Conservation (phyloP, 1,140 invertebrate species). For the Chymomyza costata region DNA sequence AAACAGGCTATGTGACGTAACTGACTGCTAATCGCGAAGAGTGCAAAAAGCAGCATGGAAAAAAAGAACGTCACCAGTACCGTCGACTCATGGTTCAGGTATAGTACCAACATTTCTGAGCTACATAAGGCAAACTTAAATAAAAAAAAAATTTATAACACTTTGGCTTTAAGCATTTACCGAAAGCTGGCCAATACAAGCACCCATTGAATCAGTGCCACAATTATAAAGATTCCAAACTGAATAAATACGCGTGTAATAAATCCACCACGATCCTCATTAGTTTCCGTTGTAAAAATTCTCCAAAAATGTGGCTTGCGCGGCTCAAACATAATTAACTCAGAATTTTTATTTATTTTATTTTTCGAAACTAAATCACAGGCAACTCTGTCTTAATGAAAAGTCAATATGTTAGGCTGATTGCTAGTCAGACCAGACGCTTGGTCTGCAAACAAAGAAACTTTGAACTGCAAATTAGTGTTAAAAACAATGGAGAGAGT, state of each 20-base stretch:
- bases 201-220: too few relatives aligned
- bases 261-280: too few relatives aligned
- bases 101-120: background rate
- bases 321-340: slow-evolving; percentile 42
- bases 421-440: background rate
- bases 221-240: too few relatives aligned
- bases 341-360: slow-evolving; percentile 4
- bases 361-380: slow-evolving; percentile 5
- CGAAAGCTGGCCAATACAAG: too few relatives aligned
- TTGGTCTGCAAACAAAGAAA: slow-evolving; percentile 18
- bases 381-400: background rate
- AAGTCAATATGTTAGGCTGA: background rate
- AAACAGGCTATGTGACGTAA: slow-evolving; percentile 6
- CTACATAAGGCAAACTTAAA: too few relatives aligned
- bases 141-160: too few relatives aligned
- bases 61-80: slow-evolving; percentile 13
- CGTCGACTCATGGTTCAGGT: background rate
- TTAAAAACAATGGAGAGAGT: slow-evolving; percentile 10
- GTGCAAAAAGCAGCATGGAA: slow-evolving; percentile 13
- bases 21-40: slow-evolving; percentile 13
- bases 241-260: too few relatives aligned
- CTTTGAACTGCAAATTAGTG: slow-evolving; percentile 23
- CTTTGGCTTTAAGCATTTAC: too few relatives aligned
- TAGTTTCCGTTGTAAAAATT: too few relatives aligned
- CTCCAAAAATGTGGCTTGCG: too few relatives aligned